phyloP scores from a whole-genome alignment of 2,888 invertebrate species.

The Erebia palarica region DNA sequence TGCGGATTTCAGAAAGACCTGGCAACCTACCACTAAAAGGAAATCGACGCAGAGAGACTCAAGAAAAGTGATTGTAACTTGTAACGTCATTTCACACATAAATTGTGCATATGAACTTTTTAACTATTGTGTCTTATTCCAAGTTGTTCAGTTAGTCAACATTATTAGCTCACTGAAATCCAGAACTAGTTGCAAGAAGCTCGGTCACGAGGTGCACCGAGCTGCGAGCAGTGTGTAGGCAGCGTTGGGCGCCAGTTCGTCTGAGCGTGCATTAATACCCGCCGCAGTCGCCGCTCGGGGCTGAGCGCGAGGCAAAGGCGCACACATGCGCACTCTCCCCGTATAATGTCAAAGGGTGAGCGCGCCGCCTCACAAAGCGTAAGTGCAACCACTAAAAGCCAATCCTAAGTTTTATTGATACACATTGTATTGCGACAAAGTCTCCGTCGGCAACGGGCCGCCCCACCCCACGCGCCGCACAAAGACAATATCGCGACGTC shows the following conservation, averaged over 20 bases:
- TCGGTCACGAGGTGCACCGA: background rate
- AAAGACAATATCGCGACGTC: constrained; percentile 83
- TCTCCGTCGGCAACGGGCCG: constrained; percentile 76
- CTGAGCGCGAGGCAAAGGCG: constrained; percentile 35
- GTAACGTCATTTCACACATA: no score
- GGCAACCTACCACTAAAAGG: no score
- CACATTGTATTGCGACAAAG: constrained; percentile 84
- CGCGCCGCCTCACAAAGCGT: constrained; percentile 81
- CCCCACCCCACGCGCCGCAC: constrained; percentile 78
- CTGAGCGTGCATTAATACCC: constrained; percentile 59
- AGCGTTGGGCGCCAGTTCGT: constrained; percentile 58
- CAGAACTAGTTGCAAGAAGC: background rate
- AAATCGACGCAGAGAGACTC: no score
- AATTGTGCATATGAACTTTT: background rate
- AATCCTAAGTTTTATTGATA: constrained; percentile 84
- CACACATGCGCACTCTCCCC: constrained; percentile 52
- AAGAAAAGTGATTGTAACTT: no score
- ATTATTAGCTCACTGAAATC: background rate
- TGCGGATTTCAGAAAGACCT: no score
- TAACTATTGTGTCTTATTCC: background rate
- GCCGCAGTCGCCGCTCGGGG: constrained; percentile 10
- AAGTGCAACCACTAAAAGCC: constrained; percentile 84
- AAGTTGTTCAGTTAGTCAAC: background rate
- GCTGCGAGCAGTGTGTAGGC: background rate
- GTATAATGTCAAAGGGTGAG: constrained; percentile 82